Evolutionary conservation across 2,888 invertebrate species (phyloP), one percentile per base, ranked within the genome.

Genomic region (Lasioglossum calceatum): DNA sequence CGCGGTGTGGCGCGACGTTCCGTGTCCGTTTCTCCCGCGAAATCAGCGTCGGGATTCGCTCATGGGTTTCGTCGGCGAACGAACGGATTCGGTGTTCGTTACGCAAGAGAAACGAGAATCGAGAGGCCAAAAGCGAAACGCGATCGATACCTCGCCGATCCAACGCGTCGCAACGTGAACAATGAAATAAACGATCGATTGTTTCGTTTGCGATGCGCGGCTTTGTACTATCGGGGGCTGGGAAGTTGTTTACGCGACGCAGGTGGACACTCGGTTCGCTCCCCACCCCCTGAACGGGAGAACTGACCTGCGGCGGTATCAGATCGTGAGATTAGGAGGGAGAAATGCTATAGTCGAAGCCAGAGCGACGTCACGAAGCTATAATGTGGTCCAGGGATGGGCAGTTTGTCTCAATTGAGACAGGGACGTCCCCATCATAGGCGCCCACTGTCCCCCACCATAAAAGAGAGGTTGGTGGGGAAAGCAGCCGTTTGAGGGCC

Each of bases 121-220:
- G 16, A 32, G 0, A 10, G 27, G 50, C 12, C 23, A 64, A 23
- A 27, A 7, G 7, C 16, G 0, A 19, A 50, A 39, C 1, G 12
- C 78, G 71, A 50, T 78, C 78, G 86, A 85, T 86, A 80, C 72
- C 23, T 61, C 74, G 81, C 64, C 44, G 79, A 84, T 54, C 39
- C 44, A 71, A 71, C 72, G 85, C 10, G 58, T 14, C 14, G 16
- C 16, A 64, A 64, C 1, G 7, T 64, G 16, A 16, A 64, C 32
- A 5, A 7, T 16, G 7, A 32, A 7, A 32, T 32, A 14, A 58
- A 73, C 54, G 47, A 81, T 85, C 64, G 64, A 36, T 32, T 14
- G 36, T 19, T 36, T 8, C 4, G 36, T 23, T 67, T 10, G 19
- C 74, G 14, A 44, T 12, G 10, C 58, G 10, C 1, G n/a, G 1